phyloP scores from a whole-genome alignment of 2,888 invertebrate species.

The Rhagonycha lutea region DNA sequence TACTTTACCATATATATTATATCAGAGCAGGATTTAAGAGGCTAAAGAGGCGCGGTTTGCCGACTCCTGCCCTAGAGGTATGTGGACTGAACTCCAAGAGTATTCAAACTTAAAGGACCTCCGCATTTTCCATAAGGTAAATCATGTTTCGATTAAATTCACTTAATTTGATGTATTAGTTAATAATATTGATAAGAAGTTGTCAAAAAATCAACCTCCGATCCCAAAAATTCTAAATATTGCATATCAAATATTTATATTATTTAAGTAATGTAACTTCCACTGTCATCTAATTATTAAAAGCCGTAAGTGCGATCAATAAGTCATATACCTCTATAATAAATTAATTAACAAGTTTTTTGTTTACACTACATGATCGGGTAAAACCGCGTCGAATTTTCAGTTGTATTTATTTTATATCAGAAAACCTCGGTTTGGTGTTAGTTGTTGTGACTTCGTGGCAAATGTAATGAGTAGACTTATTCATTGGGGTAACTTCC shows the following conservation, averaged over 20 bases:
- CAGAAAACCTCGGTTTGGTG: slow-evolving; percentile 27
- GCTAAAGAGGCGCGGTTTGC: too few species aligned
- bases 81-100: too few species aligned
- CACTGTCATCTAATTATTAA: slow-evolving; percentile 27
- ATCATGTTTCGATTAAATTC: too few species aligned
- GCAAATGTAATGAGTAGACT: slow-evolving; percentile 52
- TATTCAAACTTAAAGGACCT: too few species aligned
- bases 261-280: not conserved
- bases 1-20: too few species aligned
- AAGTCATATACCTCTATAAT: slow-evolving; percentile 35
- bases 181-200: too few species aligned
- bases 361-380: slow-evolving; percentile 15
- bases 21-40: too few species aligned
- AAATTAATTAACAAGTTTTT: slow-evolving; percentile 4
- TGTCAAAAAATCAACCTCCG: too few species aligned
- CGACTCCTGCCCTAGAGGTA: too few species aligned
- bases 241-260: not conserved
- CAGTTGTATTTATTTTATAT: not conserved
- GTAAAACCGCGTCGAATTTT: slow-evolving; percentile 10
- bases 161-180: too few species aligned
- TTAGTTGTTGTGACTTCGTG: slow-evolving; percentile 47
- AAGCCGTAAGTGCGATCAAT: slow-evolving; percentile 39
- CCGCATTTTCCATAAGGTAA: too few species aligned
- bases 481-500: slow-evolving; percentile 52
- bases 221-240: not conserved